Percentiles rank a stretch among this genome's conserved stretches.
Evolutionary conservation across 2,113 vertebrate species (phyloP).

Genomic region (Arizona elegans): DNA sequence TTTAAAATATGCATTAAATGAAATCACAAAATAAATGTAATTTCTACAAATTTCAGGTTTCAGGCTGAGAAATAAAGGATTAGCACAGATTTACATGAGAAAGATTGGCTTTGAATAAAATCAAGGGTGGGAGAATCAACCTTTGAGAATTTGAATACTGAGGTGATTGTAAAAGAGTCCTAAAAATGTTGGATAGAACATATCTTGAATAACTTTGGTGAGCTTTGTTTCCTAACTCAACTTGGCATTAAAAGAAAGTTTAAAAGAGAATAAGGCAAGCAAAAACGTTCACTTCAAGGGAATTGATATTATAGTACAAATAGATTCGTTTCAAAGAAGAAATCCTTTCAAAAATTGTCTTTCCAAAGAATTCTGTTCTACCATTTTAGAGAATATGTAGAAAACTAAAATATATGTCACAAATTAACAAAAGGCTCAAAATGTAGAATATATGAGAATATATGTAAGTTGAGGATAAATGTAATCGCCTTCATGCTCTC

Average conservation of each 20-base stretch:
- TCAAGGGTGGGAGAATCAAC: neutral
- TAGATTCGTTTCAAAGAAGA: too few relatives aligned
- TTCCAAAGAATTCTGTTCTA: too few relatives aligned
- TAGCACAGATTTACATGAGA: neutral
- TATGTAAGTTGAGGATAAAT: too few relatives aligned
- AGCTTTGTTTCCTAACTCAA: neutral
- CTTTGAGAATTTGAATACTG: neutral
- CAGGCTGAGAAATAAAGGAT: neutral
- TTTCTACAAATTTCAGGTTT: neutral
- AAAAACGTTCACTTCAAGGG: too few relatives aligned
- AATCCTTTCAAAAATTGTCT: neutral
- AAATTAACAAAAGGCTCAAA: neutral
- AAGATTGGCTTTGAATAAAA: neutral
- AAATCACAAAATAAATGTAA: neutral
- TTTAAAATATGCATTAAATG: neutral
- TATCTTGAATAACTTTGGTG: neutral
- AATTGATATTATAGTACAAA: too few relatives aligned
- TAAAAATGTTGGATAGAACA: neutral
- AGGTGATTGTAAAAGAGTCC: neutral
- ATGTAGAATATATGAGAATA: neutral
- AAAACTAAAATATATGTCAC: neutral
- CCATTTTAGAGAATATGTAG: too few relatives aligned
- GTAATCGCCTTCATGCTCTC: neutral
- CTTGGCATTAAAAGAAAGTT: too few relatives aligned
- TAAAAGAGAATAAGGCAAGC: neutral